phyloP scores from a whole-genome alignment of 2,888 invertebrate genomes.

The Operophtera brumata region DNA sequence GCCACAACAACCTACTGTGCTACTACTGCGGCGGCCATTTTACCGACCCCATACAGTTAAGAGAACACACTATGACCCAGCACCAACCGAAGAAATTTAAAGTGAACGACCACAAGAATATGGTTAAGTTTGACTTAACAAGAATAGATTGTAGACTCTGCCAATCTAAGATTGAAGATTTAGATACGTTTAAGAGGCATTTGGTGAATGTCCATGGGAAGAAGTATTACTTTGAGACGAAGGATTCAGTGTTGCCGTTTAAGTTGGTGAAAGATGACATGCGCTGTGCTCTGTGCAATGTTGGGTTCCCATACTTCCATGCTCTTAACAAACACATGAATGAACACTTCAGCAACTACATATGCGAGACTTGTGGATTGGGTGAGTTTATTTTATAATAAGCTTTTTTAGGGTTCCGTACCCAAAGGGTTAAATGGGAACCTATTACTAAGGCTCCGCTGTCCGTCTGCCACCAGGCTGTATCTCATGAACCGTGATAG shows the following conservation, averaged over 20 bases:
- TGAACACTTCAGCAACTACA: constrained; percentile 67
- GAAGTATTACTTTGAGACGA: constrained; percentile 59
- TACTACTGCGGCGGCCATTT: constrained; percentile 64
- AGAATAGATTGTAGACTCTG: constrained; percentile 68
- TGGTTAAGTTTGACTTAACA: constrained; percentile 66
- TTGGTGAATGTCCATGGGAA: constrained; percentile 54
- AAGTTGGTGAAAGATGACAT: constrained; percentile 51
- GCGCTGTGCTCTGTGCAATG: constrained; percentile 59
- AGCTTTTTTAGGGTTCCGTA: too few relatives aligned
- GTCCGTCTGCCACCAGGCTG: too few relatives aligned
- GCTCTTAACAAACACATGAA: constrained; percentile 74
- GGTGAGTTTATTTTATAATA: constrained; percentile 41
- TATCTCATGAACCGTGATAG: too few relatives aligned
- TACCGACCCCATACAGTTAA: constrained; percentile 46
- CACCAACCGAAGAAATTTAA: constrained; percentile 66
- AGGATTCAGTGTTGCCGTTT: constrained; percentile 63
- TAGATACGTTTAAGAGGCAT: constrained; percentile 62
- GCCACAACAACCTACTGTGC: constrained; percentile 67
- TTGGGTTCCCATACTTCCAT: constrained; percentile 63
- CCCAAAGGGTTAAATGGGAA: neutral
- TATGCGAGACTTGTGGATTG: constrained; percentile 68
- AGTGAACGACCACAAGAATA: constrained; percentile 64
- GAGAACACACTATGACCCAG: constrained; percentile 46
- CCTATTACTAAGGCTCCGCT: too few relatives aligned
- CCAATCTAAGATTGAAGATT: constrained; percentile 42